Evolutionary conservation across 2,888 invertebrate species (phyloP).

Genomic region (Marasmarcha lunaedactyla): DNA sequence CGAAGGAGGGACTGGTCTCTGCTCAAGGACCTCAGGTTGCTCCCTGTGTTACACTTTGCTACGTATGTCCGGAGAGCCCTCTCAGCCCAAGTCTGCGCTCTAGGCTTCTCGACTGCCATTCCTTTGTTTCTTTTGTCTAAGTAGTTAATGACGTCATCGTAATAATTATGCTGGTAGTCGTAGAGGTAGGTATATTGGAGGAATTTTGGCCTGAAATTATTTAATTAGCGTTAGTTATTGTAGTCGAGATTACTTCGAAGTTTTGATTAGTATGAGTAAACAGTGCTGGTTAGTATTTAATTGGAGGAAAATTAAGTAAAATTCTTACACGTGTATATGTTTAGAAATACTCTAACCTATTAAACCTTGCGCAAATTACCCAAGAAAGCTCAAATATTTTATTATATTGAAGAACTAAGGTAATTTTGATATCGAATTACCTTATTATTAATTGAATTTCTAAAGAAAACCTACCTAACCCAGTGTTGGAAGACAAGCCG

Average conservation of each 20-base stretch:
- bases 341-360: too few relatives aligned
- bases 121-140: constrained; percentile 82
- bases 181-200: constrained; percentile 86
- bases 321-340: too few relatives aligned
- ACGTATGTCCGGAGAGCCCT: constrained; percentile 80
- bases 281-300: too few relatives aligned
- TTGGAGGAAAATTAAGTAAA: too few relatives aligned
- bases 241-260: background rate
- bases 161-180: constrained; percentile 88
- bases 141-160: constrained; percentile 87
- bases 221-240: constrained; percentile 7
- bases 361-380: too few relatives aligned
- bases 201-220: constrained; percentile 76
- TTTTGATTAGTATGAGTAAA: background rate
- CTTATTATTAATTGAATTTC: too few relatives aligned
- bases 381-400: too few relatives aligned
- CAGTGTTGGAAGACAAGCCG: constrained; percentile 84
- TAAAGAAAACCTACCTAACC: constrained; percentile 72
- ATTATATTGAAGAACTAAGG: too few relatives aligned
- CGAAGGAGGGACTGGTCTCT: constrained; percentile 72
- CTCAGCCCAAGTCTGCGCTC: constrained; percentile 89
- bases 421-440: too few relatives aligned
- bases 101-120: constrained; percentile 75
- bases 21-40: constrained; percentile 76
- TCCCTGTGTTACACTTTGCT: constrained; percentile 68